Conservation (phyloP, 92 coral and sea anemone genomes). For the Metridium senile region DNA sequence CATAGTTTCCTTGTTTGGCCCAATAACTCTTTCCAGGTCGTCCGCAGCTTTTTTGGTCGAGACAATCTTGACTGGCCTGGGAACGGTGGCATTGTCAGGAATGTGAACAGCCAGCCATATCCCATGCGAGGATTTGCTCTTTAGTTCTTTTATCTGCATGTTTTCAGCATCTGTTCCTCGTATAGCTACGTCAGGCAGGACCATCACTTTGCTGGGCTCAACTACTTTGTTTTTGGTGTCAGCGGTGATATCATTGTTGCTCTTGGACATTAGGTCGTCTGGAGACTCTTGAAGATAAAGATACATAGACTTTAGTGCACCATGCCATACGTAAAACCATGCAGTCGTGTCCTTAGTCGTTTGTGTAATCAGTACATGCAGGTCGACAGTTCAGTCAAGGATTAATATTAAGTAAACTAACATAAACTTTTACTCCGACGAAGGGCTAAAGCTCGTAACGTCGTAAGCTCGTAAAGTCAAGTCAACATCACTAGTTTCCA, state of each 20-base stretch:
- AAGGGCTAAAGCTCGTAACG: too few species aligned
- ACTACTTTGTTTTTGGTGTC: slow-evolving; percentile 56
- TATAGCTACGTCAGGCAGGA: slow-evolving; percentile 84
- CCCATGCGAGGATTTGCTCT: slow-evolving; percentile 64
- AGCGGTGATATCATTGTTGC: slow-evolving; percentile 4
- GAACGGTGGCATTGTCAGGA: slow-evolving; percentile 77
- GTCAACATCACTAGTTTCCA: too few species aligned
- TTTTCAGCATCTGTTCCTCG: slow-evolving; percentile 77
- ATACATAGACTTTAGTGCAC: slow-evolving; percentile 2
- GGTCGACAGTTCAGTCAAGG: too few species aligned
- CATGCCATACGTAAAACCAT: background rate
- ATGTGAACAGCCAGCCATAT: slow-evolving; percentile 98
- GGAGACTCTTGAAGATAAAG: slow-evolving; percentile 34
- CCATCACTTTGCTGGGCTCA: slow-evolving; percentile 83
- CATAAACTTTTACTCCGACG: too few species aligned
- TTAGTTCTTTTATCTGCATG: slow-evolving; percentile 90
- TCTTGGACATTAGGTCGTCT: background rate
- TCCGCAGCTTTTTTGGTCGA: slow-evolving; percentile 74
- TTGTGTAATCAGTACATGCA: too few species aligned
- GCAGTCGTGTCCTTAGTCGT: too few species aligned
- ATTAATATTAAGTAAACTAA: too few species aligned
- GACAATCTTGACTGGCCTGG: slow-evolving; percentile 61
- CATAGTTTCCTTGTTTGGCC: slow-evolving; percentile 85
- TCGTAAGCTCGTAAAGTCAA: too few species aligned
- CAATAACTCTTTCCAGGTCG: slow-evolving; percentile 71